Evolutionary conservation across 2,888 invertebrate species (phyloP), one percentile per base, ranked within the genome.

Genomic region (Micoletzkya japonica): DNA sequence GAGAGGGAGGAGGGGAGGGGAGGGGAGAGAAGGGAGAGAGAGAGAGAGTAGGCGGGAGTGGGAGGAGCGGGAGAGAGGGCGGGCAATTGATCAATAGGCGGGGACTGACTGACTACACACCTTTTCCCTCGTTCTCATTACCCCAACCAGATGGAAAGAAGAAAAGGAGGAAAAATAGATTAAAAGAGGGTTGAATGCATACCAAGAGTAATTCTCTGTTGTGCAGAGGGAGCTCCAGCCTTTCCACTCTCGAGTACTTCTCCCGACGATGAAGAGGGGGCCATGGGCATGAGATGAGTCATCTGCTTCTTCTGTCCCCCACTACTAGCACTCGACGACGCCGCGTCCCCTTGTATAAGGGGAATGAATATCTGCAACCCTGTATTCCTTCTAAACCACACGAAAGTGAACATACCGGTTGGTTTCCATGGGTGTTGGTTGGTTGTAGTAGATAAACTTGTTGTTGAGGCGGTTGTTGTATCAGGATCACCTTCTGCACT

Each of bases 181-280:
- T 14, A 14, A 44, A 10, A 44, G 44, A 44, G 10, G 20, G 20
- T 20, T 44, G 10, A 44, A 14, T 44, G n/a, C n/a, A n/a, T 37
- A 81, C 81, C 81, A n/a, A 82, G 73, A 10, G 81, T 82, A n/a
- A 82, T 82, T 67, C 80, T 72, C 71, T 82, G 81, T 70, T 82
- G 82, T 39, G 6, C 44, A 26, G 44, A 37, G 32, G 67, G n/a
- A 39, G 44, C 26, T 34, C 39, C 66, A 26, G 66, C 54, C 36
- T 67, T 67, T 14, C 49, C 67, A 28, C 30, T 26, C 28, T 67
- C 57, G 17, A 32, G 6, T 36, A 20, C 26, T 20, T 32, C 34
- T 10, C 24, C 4, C 17, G 67, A 37, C 7, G 66, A 56, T 2
- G 56, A 39, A 26, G 57, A 56, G 17, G 56, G 39, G 6, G 37